Percentiles rank a stretch among this genome's conserved stretches.
Evolutionary conservation across 2,113 vertebrate genomes (phyloP).

Genomic region (Channa argus): DNA sequence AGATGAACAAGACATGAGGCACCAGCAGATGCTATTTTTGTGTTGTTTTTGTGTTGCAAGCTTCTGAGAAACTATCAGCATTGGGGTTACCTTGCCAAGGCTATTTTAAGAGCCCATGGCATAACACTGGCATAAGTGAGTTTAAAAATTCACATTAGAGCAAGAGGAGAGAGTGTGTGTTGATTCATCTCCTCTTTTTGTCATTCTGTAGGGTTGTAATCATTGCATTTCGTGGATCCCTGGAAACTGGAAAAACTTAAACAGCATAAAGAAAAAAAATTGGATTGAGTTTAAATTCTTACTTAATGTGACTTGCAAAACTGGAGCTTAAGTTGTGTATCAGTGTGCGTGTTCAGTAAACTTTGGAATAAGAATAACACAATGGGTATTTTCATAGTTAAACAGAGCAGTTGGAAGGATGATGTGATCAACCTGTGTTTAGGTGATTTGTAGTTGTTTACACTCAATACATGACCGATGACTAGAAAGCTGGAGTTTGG

Average conservation of each 20-base stretch:
- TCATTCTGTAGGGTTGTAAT: neutral
- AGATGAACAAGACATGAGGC: constrained; percentile 31
- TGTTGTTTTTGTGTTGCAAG: constrained; percentile 24
- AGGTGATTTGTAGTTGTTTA: neutral
- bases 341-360: neutral
- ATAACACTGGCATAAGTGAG: neutral
- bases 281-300: no score
- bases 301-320: no score
- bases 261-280: no score
- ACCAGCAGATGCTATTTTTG: constrained; percentile 51
- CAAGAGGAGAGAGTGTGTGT: neutral
- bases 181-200: neutral
- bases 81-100: constrained; percentile 29
- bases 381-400: neutral
- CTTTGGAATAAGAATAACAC: neutral
- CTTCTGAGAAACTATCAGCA: constrained; percentile 27
- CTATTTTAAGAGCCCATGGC: constrained; percentile 32
- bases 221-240: neutral
- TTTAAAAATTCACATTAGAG: constrained; percentile 12
- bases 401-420: neutral
- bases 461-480: constrained; percentile 1
- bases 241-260: neutral
- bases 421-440: neutral
- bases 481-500: neutral
- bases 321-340: neutral